phyloP scores from a whole-genome alignment of 2,888 invertebrate genomes.

The Hesperia comma region DNA sequence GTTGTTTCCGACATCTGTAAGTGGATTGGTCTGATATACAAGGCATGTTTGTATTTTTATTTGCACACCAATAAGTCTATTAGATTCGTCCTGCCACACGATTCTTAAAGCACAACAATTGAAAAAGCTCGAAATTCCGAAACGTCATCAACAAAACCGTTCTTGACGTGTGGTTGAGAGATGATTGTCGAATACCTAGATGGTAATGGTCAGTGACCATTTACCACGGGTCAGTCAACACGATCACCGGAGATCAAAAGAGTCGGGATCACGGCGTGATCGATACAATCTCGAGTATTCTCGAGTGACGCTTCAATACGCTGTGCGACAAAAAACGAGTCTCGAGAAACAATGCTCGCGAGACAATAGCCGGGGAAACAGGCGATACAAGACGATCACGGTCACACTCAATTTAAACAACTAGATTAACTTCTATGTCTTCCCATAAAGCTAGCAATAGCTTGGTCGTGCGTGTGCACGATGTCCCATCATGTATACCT shows the following conservation, averaged over 20 bases:
- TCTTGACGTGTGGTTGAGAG: not conserved
- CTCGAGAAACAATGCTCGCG: slow-evolving; percentile 17
- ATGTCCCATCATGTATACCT: too few relatives aligned
- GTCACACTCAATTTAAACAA: too few relatives aligned
- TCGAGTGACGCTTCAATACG: not conserved
- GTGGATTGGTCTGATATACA: too few relatives aligned
- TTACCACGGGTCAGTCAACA: slow-evolving; percentile 24
- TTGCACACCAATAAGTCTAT: too few relatives aligned
- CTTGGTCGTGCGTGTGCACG: too few relatives aligned
- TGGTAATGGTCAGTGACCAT: slow-evolving; percentile 23
- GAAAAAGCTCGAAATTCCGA: not conserved
- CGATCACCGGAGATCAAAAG: slow-evolving; percentile 17
- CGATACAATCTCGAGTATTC: slow-evolving; percentile 10
- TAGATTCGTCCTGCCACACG: too few relatives aligned
- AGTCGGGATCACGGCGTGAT: slow-evolving; percentile 10
- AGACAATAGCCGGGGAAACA: slow-evolving; percentile 10
- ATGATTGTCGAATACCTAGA: slow-evolving; percentile 1
- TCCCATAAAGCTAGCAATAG: too few relatives aligned
- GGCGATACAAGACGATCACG: not conserved
- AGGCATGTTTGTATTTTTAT: too few relatives aligned
- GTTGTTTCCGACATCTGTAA: too few relatives aligned
- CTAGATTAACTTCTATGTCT: too few relatives aligned
- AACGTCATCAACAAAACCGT: not conserved
- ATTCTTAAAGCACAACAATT: not conserved
- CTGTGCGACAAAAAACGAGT: slow-evolving; percentile 13